These are phyloP conservation scores for Xenops minutus DNA, from an alignment of 2,797 vertebrate genomes.

Conservation along the genomic window DNA sequence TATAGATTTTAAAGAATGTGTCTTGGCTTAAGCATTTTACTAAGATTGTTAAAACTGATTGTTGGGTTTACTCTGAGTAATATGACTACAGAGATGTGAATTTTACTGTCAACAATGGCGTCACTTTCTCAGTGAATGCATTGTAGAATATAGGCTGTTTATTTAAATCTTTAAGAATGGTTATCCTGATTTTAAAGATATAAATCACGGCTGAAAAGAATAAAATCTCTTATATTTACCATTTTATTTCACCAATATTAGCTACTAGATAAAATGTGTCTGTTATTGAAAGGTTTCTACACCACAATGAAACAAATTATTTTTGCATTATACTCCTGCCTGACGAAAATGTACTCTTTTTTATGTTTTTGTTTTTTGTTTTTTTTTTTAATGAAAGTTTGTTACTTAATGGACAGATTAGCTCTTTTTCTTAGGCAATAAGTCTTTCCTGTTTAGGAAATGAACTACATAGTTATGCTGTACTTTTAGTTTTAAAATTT, in stretches of 20 bases:
- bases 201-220: neutral
- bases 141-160: neutral
- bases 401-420: conserved; percentile 32
- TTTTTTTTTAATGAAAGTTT: conserved; percentile 31
- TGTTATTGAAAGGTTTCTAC: conserved; percentile 20
- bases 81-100: neutral
- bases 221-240: neutral
- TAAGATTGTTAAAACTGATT: neutral
- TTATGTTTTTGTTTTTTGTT: too few species aligned
- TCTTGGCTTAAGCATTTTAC: neutral
- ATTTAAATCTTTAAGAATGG: neutral
- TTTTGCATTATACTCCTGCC: conserved; percentile 1
- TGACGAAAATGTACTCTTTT: conserved; percentile 12
- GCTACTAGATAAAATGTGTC: conserved; percentile 36
- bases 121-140: neutral
- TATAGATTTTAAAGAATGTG: neutral
- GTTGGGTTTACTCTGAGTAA: neutral
- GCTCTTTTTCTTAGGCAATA: conserved; percentile 22
- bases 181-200: neutral
- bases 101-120: conserved; percentile 12
- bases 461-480: conserved; percentile 9
- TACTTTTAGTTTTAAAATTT: conserved; percentile 19
- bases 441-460: conserved; percentile 2
- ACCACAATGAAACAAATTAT: conserved; percentile 49
- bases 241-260: conserved; percentile 40